Conservation (phyloP, 1,140 invertebrate species). For the Caenorhabditis brenneri region DNA sequence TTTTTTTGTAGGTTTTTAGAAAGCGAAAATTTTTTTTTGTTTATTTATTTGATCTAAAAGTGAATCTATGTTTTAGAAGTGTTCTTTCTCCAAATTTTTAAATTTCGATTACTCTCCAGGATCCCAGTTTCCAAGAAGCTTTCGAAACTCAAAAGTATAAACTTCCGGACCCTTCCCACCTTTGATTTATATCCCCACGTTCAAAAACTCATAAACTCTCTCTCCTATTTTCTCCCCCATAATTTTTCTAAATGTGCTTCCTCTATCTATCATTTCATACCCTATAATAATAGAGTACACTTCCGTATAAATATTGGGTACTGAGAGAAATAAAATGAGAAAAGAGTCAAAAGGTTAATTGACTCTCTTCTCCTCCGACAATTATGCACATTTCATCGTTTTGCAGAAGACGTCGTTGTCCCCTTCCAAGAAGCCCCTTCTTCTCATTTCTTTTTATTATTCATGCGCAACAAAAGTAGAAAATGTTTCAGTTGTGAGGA, state of each 20-base stretch:
- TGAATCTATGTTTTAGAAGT: too few species aligned
- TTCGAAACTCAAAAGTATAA: too few species aligned
- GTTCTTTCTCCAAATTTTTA: too few species aligned
- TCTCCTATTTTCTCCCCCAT: neutral
- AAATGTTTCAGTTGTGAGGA: neutral
- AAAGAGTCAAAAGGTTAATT: neutral
- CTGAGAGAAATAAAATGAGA: neutral
- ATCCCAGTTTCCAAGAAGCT: too few species aligned
- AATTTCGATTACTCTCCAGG: too few species aligned
- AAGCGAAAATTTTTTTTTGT: too few species aligned
- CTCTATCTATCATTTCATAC: neutral
- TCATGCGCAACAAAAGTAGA: slow-evolving; percentile 8
- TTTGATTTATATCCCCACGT: too few species aligned
- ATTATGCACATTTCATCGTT: slow-evolving; percentile 8
- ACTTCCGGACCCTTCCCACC: too few species aligned
- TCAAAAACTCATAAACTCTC: too few species aligned
- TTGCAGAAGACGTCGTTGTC: neutral
- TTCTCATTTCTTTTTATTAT: slow-evolving; percentile 15
- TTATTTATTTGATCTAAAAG: too few species aligned
- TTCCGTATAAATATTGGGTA: neutral
- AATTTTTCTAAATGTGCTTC: neutral
- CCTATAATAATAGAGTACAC: too few species aligned
- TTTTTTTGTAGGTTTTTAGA: too few species aligned
- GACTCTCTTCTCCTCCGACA: neutral
- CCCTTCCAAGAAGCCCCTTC: neutral